Evolutionary conservation across 2,797 vertebrate genomes (phyloP), one percentile per base, ranked within the genome.

Genomic region (Carapus acus): DNA sequence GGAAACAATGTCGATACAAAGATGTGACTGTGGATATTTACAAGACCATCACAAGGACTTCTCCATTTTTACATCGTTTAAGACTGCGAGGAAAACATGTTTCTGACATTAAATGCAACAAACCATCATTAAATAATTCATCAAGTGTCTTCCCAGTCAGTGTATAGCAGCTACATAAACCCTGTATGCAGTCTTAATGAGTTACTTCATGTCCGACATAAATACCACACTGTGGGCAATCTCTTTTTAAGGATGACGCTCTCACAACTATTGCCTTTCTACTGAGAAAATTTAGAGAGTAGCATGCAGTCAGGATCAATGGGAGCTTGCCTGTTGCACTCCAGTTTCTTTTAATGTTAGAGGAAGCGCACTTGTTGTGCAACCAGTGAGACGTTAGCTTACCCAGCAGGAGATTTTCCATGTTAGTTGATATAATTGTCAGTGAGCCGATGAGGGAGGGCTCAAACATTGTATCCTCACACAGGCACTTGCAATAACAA

Each of bases 401-500:
- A 57, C 70, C 22, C 41, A 39, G 62, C 58, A 56, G 31, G 67
- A 36, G 64, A 64, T 53, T 44, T 51, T 50, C 71, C 50, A 53
- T 58, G 27, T 54, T 41, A 58, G 42, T 38, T 54, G 66, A 69
- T 42, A 48, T 36, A 62, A 57, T 52, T 54, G n/a, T n/a, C n/a
- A n/a, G n/a, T n/a, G n/a, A n/a, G n/a, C n/a, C n/a, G n/a, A n/a
- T n/a, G n/a, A n/a, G n/a, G n/a, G n/a, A 51, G 46, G 65, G 62
- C 46, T 66, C 45, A 39, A n/a, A n/a, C 43, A 37, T 65, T 52
- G 58, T 46, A 57, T 76, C 68, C 74, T 67, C 72, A 67, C 58
- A 74, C 58, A 88, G 85, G 85, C 86, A 88, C 83, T 86, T 86
- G 69, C 68, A 27, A 73, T 74, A 70, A 81, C 69, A 67, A 68